Evolutionary conservation across 2,113 vertebrate species (phyloP).

Genomic region (Chitala chitala): DNA sequence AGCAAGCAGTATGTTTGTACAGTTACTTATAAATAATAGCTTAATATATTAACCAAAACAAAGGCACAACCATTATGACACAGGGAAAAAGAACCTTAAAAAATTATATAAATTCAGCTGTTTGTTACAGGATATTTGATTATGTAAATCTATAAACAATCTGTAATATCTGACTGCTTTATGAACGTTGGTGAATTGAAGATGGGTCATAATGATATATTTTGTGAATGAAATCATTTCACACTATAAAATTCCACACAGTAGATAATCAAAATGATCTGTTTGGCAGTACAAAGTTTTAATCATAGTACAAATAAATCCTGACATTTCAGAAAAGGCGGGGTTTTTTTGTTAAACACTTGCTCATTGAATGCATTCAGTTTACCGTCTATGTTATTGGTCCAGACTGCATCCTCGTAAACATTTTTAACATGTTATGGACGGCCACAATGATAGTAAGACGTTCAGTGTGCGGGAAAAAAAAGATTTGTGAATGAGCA

Average conservation of each 20-base stretch:
- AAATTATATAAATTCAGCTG: constrained; percentile 37
- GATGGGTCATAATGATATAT: neutral
- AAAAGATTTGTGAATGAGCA: too few species aligned
- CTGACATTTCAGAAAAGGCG: neutral
- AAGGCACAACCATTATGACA: constrained; percentile 78
- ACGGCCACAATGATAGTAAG: too few species aligned
- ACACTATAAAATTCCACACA: too few species aligned
- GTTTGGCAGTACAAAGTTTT: neutral
- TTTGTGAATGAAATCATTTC: too few species aligned
- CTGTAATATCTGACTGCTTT: too few species aligned
- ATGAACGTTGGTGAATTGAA: neutral
- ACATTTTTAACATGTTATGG: too few species aligned
- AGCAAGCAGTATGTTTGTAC: constrained; percentile 60
- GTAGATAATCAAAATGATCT: constrained; percentile 4
- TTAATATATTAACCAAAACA: constrained; percentile 68
- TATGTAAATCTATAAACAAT: constrained; percentile 40
- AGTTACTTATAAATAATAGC: constrained; percentile 65
- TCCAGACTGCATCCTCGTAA: too few species aligned
- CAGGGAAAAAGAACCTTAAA: constrained; percentile 57
- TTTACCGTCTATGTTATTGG: too few species aligned
- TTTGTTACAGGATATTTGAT: constrained; percentile 41
- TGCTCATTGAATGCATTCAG: neutral
- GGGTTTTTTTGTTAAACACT: neutral
- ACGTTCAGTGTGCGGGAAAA: too few species aligned
- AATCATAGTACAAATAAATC: neutral